phyloP scores from a whole-genome alignment of 2,888 invertebrate species.

The Caenorhabditis uteleia region DNA sequence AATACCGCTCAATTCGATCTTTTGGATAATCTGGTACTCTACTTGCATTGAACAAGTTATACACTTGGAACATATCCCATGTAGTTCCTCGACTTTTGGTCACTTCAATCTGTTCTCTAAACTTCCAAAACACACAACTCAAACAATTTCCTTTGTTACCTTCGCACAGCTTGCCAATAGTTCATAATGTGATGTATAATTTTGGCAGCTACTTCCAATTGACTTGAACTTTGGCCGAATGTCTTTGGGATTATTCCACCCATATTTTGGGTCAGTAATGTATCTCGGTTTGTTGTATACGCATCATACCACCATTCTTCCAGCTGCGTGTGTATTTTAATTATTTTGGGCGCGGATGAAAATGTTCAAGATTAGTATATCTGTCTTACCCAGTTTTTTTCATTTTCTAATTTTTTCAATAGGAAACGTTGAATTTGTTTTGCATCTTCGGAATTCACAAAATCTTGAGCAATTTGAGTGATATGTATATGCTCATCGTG shows the following conservation, averaged over 20 bases:
- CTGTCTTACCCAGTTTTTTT: constrained; percentile 48
- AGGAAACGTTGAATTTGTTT: constrained; percentile 43
- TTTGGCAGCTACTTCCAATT: constrained; percentile 43
- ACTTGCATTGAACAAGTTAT: constrained; percentile 74
- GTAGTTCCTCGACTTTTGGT: constrained; percentile 56
- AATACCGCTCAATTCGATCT: constrained; percentile 49
- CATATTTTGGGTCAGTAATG: constrained; percentile 41
- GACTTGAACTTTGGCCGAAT: constrained; percentile 10
- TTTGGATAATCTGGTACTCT: constrained; percentile 61
- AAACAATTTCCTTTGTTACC: constrained; percentile 18
- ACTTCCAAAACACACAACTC: constrained; percentile 2
- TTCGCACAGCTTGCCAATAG: constrained; percentile 43
- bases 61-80: constrained; percentile 73
- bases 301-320: constrained; percentile 64
- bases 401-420: constrained; percentile 14
- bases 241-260: constrained; percentile 31
- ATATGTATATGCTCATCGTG: constrained; percentile 28
- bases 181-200: constrained; percentile 37
- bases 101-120: constrained; percentile 48
- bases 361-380: neutral
- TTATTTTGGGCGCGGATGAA: neutral
- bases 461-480: constrained; percentile 25
- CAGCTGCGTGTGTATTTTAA: constrained; percentile 33
- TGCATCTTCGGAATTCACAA: constrained; percentile 25
- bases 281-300: constrained; percentile 46